phyloP scores from a whole-genome alignment of 2,888 invertebrate species.

The Cheilosia vernalis region DNA sequence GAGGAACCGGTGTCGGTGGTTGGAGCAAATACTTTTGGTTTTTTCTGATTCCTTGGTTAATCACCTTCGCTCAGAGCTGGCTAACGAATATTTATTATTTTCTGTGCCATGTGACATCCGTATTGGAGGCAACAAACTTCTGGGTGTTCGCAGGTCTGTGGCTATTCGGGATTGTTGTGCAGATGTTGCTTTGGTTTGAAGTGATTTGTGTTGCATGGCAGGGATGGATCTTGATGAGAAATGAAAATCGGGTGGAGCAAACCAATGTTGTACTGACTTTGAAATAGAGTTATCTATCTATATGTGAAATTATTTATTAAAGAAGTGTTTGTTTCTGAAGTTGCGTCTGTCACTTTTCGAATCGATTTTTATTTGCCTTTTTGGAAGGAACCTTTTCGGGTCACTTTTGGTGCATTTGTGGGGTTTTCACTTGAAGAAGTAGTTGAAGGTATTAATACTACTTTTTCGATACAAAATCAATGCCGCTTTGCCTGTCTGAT shows the following conservation, averaged over 20 bases:
- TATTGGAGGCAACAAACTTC: slow-evolving; percentile 72
- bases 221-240: slow-evolving; percentile 77
- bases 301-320: no score
- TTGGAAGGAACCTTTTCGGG: no score
- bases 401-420: no score
- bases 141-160: slow-evolving; percentile 65
- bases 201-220: slow-evolving; percentile 76
- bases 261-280: neutral
- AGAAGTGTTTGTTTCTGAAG: no score
- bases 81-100: slow-evolving; percentile 74
- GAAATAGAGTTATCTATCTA: no score
- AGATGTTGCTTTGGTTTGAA: slow-evolving; percentile 76
- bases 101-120: slow-evolving; percentile 67
- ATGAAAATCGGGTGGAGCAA: slow-evolving; percentile 61
- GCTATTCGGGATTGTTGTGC: slow-evolving; percentile 67
- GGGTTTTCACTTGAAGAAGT: no score
- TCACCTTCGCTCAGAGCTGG: slow-evolving; percentile 76
- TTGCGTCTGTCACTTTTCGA: no score
- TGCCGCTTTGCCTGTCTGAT: no score
- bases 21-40: slow-evolving; percentile 76
- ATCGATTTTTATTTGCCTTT: no score
- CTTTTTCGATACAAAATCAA: no score
- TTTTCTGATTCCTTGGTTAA: slow-evolving; percentile 77
- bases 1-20: slow-evolving; percentile 53
- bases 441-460: no score